phyloP scores from a whole-genome alignment of 2,113 vertebrate species.

The Heptranchias perlo region DNA sequence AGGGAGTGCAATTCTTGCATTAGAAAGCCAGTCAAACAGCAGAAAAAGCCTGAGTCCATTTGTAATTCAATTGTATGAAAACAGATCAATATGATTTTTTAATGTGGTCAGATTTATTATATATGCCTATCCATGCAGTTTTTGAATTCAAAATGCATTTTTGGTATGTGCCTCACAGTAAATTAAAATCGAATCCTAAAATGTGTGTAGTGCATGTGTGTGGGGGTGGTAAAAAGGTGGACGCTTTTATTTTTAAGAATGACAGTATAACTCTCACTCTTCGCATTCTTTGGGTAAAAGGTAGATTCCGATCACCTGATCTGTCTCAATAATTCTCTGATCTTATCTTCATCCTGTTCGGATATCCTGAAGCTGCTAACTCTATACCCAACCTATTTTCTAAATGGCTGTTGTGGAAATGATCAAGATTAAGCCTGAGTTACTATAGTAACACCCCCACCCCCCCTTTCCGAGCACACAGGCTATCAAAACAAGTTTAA shows the following conservation, averaged over 20 bases:
- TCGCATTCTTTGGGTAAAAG: not conserved
- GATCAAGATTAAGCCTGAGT: conserved; percentile 20
- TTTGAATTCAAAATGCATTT: not conserved
- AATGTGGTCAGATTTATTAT: not conserved
- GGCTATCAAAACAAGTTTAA: conserved; percentile 23
- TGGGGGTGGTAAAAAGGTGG: not conserved
- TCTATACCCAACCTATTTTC: conserved; percentile 12
- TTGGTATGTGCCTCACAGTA: not conserved
- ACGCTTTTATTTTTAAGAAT: not conserved
- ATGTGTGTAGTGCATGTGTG: not conserved
- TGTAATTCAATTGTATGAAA: not conserved
- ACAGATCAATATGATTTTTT: not conserved
- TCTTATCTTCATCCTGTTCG: conserved; percentile 35
- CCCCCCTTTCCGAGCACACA: not conserved
- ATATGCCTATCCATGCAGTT: not conserved
- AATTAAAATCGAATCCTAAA: not conserved
- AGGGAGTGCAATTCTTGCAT: not conserved
- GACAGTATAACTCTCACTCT: not conserved
- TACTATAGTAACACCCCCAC: not conserved
- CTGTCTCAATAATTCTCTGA: not conserved
- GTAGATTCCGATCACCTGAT: conserved; percentile 15
- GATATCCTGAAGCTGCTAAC: conserved; percentile 33
- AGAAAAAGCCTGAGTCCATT: not conserved
- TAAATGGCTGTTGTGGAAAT: conserved; percentile 19
- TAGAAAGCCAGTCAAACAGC: not conserved